phyloP scores from a whole-genome alignment of 2,797 vertebrate genomes.

The Hemitrygon akajei region DNA sequence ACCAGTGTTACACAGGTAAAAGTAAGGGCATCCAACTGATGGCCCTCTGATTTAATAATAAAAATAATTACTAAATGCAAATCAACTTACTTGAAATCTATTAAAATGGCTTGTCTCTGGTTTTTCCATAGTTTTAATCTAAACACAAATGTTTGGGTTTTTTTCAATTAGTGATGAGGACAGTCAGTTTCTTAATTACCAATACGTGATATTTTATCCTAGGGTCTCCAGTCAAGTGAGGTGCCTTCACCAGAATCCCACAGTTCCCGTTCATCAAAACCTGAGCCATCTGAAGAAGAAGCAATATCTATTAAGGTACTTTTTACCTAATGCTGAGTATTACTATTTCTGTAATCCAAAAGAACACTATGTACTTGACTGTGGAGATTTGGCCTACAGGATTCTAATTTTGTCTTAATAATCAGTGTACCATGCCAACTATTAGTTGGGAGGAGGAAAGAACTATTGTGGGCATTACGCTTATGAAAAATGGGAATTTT shows the following conservation, averaged over 20 bases:
- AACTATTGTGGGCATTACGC: not conserved
- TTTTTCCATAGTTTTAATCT: not conserved
- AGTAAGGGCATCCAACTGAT: conserved; percentile 40
- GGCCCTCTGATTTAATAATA: not conserved
- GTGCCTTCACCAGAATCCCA: conserved; percentile 64
- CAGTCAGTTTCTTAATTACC: not conserved
- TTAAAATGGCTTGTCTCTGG: not conserved
- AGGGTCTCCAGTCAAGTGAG: conserved; percentile 63
- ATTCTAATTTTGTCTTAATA: not conserved
- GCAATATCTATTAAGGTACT: not conserved
- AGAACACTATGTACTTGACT: not conserved
- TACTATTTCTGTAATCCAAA: not conserved
- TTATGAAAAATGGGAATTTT: not conserved
- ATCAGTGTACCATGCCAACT: not conserved
- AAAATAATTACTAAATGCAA: not conserved
- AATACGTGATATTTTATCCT: conserved; percentile 9
- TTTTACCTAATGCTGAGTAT: not conserved
- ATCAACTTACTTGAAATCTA: not conserved
- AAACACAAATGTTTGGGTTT: not conserved
- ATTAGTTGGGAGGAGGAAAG: not conserved
- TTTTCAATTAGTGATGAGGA: not conserved
- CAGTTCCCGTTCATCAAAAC: not conserved
- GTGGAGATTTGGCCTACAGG: not conserved
- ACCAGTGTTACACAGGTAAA: conserved; percentile 95
- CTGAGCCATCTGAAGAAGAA: not conserved